Base-by-base conservation (phyloP, 2,113 vertebrate species). In the Coregonus clupeaformis region DNA sequence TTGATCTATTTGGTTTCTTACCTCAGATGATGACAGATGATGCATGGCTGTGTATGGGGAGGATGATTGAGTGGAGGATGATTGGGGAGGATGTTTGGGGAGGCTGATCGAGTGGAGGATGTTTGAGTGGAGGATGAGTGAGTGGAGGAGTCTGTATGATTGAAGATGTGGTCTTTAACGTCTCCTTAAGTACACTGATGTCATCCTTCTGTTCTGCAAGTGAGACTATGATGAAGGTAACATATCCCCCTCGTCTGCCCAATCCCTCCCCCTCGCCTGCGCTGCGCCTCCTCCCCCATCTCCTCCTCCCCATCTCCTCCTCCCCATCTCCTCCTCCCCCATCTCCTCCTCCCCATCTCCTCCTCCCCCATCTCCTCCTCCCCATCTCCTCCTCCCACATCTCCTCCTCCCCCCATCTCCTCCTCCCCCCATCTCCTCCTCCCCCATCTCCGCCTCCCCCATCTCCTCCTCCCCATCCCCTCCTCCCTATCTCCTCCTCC, bases 51-150 rank as follows among this genome's bases (percentile, higher is more conserved):
- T 63, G 32, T 20, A 42, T 68, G 62, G 22, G 7, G 62, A 62
- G 59, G 32, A 7, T 7, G 32, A 71, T 70, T 52, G 30, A n/a
- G 5, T 27, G 32, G 63, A 74, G 62, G 71, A 63, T n/a, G 24
- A 76, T n/a, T n/a, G n/a, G n/a, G n/a, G n/a, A n/a, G n/a, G n/a
- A n/a, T n/a, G n/a, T n/a, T n/a, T n/a, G n/a, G n/a, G n/a, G n/a
- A n/a, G n/a, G n/a, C n/a, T n/a, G n/a, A n/a, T n/a, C n/a, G n/a
- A n/a, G n/a, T n/a, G n/a, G n/a, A n/a, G n/a, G n/a, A n/a, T n/a
- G n/a, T n/a, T 76, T 4, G 32, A 82, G 60, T 20, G n/a, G 9
- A 5, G 72, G 49, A 42, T 75, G 59, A 71, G 68, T 45, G 30
- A n/a, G 14, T 36, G 66, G 24, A 29, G 47, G 25, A 20, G 47